A percentile compares a stretch with the other conserved stretches of the same genome.
Conservation (phyloP, 23 tunicate genomes). For the Styela clava region DNA sequence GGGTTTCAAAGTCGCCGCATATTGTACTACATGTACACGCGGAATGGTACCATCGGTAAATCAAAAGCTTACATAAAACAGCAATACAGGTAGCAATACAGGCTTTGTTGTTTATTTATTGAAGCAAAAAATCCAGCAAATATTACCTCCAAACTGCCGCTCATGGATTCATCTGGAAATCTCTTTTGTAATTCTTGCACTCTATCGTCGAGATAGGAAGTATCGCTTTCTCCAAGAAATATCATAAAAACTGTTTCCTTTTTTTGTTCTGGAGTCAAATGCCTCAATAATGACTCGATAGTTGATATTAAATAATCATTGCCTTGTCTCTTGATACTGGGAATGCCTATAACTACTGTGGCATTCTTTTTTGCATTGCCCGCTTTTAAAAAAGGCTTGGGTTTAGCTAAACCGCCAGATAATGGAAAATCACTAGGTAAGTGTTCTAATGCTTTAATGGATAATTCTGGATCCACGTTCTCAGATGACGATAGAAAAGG, state of each 20-base stretch:
- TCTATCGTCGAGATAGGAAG: slow-evolving; percentile 15
- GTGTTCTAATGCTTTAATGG: neutral
- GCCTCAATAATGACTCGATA: slow-evolving; percentile 7
- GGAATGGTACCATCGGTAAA: too few species aligned
- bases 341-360: slow-evolving; percentile 24
- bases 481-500: neutral
- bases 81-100: too few species aligned
- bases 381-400: neutral
- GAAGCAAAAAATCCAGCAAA: too few species aligned
- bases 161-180: slow-evolving; percentile 11
- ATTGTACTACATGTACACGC: too few species aligned
- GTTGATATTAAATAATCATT: slow-evolving; percentile 18
- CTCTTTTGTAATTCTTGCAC: neutral
- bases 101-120: too few species aligned
- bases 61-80: too few species aligned
- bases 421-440: slow-evolving; percentile 17
- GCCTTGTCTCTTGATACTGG: slow-evolving; percentile 21
- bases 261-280: slow-evolving; percentile 16
- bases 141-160: slow-evolving; percentile 10
- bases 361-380: slow-evolving; percentile 14
- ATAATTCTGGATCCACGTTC: neutral
- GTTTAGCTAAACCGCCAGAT: slow-evolving; percentile 13
- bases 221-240: slow-evolving; percentile 16
- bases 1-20: too few species aligned
- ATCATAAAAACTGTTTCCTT: slow-evolving; percentile 12